These are phyloP conservation scores for Brachionichthys hirsutus DNA, from an alignment of 2,113 vertebrate species.

Conservation along the genomic window DNA sequence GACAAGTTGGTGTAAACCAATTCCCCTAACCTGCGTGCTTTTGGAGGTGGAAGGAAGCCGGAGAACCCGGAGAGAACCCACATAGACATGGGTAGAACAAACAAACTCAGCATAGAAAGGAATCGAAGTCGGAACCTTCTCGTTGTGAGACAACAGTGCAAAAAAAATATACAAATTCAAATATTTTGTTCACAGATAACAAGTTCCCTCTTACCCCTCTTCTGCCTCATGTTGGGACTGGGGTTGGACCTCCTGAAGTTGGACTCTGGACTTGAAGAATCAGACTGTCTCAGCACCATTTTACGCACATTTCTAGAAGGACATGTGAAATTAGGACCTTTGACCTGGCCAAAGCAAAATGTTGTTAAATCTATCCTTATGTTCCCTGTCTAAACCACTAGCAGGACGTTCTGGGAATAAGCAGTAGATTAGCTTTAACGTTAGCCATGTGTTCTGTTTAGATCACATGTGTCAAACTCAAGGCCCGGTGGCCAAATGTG, in stretches of 20 bases:
- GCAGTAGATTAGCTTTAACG: too few species aligned
- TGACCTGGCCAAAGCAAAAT: neutral
- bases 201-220: constrained; percentile 79
- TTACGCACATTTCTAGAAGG: constrained; percentile 80
- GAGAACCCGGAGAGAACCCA: too few species aligned
- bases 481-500: too few species aligned
- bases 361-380: neutral
- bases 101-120: too few species aligned
- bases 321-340: neutral
- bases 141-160: neutral
- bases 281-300: constrained; percentile 78
- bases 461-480: too few species aligned
- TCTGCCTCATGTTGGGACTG: constrained; percentile 83
- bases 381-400: neutral
- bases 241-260: constrained; percentile 81
- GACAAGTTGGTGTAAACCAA: too few species aligned
- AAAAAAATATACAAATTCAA: too few species aligned
- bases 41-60: too few species aligned
- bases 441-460: too few species aligned
- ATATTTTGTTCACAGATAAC: neutral
- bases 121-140: neutral
- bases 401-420: too few species aligned
- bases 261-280: constrained; percentile 83
- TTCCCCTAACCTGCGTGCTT: too few species aligned
- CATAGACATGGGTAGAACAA: too few species aligned